These are phyloP conservation scores for Epinephelus cyanopodus DNA, from an alignment of 2,113 vertebrate genomes.

Conservation along the genomic window DNA sequence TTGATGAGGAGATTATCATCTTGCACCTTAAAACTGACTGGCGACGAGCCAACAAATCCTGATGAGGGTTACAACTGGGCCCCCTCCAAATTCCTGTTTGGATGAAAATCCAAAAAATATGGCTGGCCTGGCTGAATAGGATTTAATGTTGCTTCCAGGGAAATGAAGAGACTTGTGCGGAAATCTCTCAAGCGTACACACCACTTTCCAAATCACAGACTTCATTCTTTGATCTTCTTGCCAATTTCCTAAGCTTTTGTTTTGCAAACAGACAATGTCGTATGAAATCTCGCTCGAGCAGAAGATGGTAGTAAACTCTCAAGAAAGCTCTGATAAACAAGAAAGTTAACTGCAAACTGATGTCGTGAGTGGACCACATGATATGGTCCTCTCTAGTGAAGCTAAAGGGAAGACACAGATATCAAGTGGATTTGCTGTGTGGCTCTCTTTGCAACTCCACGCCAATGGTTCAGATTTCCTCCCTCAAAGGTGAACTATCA, in stretches of 20 bases:
- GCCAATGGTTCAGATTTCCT: too few relatives aligned
- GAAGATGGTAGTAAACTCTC: conserved; percentile 55
- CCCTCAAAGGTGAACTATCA: too few relatives aligned
- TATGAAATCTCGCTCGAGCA: conserved; percentile 59
- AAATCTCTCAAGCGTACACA: conserved; percentile 68
- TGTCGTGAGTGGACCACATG: background rate
- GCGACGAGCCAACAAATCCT: conserved; percentile 64
- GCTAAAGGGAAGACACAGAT: background rate
- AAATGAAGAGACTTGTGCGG: conserved; percentile 68
- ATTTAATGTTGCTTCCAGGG: conserved; percentile 74
- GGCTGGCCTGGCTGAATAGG: conserved; percentile 62
- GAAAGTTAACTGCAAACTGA: conserved; percentile 29
- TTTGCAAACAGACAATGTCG: conserved; percentile 62
- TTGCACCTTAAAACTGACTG: conserved; percentile 66
- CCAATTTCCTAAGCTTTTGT: conserved; percentile 76
- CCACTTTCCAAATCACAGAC: conserved; percentile 65
- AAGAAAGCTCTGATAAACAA: conserved; percentile 52
- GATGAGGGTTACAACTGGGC: conserved; percentile 66
- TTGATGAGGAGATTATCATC: conserved; percentile 72
- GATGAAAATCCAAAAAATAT: conserved; percentile 70
- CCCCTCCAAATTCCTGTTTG: conserved; percentile 72
- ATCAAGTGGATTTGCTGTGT: too few relatives aligned
- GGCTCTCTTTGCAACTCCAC: too few relatives aligned
- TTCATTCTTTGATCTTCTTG: conserved; percentile 72
- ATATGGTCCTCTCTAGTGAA: background rate